Base-by-base conservation (phyloP, 2,113 vertebrate species). In the Perca fluviatilis region DNA sequence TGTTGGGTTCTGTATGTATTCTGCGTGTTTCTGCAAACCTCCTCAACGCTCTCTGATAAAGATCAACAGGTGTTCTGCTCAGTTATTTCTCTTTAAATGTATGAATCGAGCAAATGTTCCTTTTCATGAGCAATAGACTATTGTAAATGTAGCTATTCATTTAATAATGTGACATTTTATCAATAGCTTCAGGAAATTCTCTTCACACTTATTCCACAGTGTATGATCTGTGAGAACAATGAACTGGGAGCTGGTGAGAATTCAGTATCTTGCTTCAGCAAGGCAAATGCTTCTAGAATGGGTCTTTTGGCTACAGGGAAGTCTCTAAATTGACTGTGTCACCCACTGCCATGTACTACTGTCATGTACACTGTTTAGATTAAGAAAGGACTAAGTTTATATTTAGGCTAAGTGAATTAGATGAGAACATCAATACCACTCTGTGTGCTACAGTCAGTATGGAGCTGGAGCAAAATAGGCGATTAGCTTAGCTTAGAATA, bases 21-120 rank as follows among this genome's bases (percentile, higher is more conserved):
- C 13, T 76, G 64, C 10, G 11, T 86, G 33, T 85, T 63, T 66
- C 63, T 77, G 62, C 27, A 84, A 75, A 64, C 49, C 21, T 77
- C 46, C 81, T 33, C 18, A 54, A 66, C 73, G 61, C 56, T n/a
- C 18, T 23, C 68, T 74, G 36, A 21, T 73, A 75, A 82, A 82
- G 88, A 77, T 78, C 82, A 86, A 90, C 83, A 86, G 73, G 89
- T 87, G 74, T 60, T 68, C 2, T 80, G 53, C 57, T 73, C 2
- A 63, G 16, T 75, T 51, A 2, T 43, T 74, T 62, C 47, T 61
- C 25, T 80, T 84, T 76, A 57, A 81, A 68, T 79, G 9, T 62
- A 80, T 80, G 53, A 66, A 78, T 73, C 2, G 1, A 75, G 47
- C 19, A 70, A 84, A 65, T 74, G 76, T 57, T 77, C 61, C 57